Conservation (phyloP, 2,888 invertebrate genomes). For the Morpho achilles region DNA sequence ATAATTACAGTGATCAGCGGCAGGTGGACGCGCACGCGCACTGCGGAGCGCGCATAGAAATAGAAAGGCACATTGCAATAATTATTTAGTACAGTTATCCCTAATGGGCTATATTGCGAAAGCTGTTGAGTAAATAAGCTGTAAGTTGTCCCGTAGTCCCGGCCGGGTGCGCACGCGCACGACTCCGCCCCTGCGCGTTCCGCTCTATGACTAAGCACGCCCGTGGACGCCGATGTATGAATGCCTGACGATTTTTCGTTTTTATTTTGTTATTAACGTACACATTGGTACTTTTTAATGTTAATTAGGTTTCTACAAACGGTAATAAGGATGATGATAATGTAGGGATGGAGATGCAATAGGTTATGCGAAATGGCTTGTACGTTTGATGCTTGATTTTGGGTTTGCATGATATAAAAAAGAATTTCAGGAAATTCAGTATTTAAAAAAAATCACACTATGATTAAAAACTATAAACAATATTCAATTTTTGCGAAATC, state of each 20-base stretch:
- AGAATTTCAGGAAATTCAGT: too few relatives aligned
- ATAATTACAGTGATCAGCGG: slow-evolving; percentile 76
- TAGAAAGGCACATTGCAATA: slow-evolving; percentile 79
- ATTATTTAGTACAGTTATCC: slow-evolving; percentile 79
- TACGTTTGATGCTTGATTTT: too few relatives aligned
- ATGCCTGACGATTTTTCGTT: not conserved
- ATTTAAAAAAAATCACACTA: too few relatives aligned
- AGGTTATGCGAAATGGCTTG: too few relatives aligned
- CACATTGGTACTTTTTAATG: too few relatives aligned
- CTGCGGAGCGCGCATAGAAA: slow-evolving; percentile 60
- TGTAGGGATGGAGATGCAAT: too few relatives aligned
- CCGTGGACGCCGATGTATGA: slow-evolving; percentile 5
- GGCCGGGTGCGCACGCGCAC: slow-evolving; percentile 51
- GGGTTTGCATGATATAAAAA: too few relatives aligned
- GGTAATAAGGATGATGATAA: too few relatives aligned
- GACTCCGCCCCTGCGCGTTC: slow-evolving; percentile 17
- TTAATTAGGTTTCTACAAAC: too few relatives aligned
- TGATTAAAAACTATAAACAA: too few relatives aligned
- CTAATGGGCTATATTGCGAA: slow-evolving; percentile 77
- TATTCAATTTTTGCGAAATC: too few relatives aligned
- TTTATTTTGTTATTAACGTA: slow-evolving; percentile 1
- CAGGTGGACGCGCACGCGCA: slow-evolving; percentile 73
- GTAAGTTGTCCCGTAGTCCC: slow-evolving; percentile 60
- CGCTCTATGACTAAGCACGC: slow-evolving; percentile 9
- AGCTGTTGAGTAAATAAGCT: slow-evolving; percentile 77